Conservation (phyloP, 2,113 vertebrate genomes). For the Chionomys nivalis region DNA sequence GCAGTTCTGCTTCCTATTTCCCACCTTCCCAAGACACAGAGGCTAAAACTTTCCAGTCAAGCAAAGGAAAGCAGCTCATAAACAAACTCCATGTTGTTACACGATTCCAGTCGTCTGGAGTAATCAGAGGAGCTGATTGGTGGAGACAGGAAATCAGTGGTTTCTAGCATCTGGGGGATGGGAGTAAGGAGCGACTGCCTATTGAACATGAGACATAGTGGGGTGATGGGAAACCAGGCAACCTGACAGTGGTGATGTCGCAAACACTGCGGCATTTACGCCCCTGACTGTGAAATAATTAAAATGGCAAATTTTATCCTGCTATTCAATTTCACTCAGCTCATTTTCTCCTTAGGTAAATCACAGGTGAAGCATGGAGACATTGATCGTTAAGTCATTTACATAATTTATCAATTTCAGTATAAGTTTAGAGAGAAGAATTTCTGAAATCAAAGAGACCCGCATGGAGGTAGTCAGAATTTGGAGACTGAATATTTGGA, state of each 20-base stretch:
- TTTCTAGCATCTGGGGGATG: background rate
- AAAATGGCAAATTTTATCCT: slow-evolving; percentile 18
- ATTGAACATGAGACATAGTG: background rate
- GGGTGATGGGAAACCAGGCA: background rate
- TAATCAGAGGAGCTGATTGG: background rate
- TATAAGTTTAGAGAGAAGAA: background rate
- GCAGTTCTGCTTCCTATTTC: background rate
- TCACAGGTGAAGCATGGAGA: background rate
- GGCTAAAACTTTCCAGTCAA: background rate
- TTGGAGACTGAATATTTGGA: background rate
- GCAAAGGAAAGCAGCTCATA: background rate
- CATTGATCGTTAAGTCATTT: background rate
- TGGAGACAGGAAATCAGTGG: background rate
- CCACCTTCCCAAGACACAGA: background rate
- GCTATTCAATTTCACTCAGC: background rate
- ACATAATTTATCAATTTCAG: background rate
- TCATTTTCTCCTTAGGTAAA: background rate
- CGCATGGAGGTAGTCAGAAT: background rate
- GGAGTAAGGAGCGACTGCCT: background rate
- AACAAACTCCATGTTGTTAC: background rate
- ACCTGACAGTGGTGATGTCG: background rate
- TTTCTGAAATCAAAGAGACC: slow-evolving; percentile 25
- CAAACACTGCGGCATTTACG: background rate
- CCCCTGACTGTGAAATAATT: slow-evolving; percentile 5
- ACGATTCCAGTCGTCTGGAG: background rate